A percentile compares a stretch with the other conserved stretches of the same genome.
These are phyloP conservation scores for Drosophila kokeensis DNA, from an alignment of 2,888 invertebrate genomes.

Conservation along the genomic window DNA sequence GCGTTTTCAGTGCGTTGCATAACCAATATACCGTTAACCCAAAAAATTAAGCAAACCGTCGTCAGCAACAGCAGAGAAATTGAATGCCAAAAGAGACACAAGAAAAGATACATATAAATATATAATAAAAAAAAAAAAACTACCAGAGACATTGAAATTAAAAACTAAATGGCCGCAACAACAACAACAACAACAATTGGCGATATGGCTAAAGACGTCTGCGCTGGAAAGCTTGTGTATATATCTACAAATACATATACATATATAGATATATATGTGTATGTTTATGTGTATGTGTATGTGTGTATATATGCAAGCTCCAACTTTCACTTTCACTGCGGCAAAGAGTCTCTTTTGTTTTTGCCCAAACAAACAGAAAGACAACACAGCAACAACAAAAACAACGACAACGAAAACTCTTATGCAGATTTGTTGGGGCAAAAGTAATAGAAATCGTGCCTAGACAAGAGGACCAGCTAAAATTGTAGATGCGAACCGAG, in stretches of 20 bases:
- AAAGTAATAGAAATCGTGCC: slow-evolving; percentile 76
- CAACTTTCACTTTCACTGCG: slow-evolving; percentile 80
- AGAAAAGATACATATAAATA: slow-evolving; percentile 8
- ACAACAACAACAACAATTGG: slow-evolving; percentile 34
- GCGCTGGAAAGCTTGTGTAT: slow-evolving; percentile 60
- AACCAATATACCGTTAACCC: slow-evolving; percentile 56
- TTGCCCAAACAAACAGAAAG: slow-evolving; percentile 64
- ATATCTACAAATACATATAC: slow-evolving; percentile 18
- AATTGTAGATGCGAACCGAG: slow-evolving; percentile 20
- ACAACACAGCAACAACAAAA: slow-evolving; percentile 27
- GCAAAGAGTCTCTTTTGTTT: slow-evolving; percentile 67
- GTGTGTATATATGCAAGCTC: slow-evolving; percentile 18
- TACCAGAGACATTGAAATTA: slow-evolving; percentile 61
- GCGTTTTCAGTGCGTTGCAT: slow-evolving; percentile 59
- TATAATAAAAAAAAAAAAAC: slow-evolving; percentile 22
- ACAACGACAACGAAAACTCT: slow-evolving; percentile 54
- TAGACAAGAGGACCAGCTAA: slow-evolving; percentile 31
- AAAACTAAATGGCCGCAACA: slow-evolving; percentile 48
- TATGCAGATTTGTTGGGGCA: slow-evolving; percentile 74
- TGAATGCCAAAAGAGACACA: slow-evolving; percentile 45
- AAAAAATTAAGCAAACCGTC: slow-evolving; percentile 51
- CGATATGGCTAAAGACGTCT: slow-evolving; percentile 52
- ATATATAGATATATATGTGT: slow-evolving; percentile 22
- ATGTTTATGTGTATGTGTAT: slow-evolving; percentile 34
- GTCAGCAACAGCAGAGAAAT: slow-evolving; percentile 49